Evolutionary conservation across 2,888 invertebrate genomes (phyloP), one percentile per base, ranked within the genome.

Genomic region (Sinodicranocentrus sp.): DNA sequence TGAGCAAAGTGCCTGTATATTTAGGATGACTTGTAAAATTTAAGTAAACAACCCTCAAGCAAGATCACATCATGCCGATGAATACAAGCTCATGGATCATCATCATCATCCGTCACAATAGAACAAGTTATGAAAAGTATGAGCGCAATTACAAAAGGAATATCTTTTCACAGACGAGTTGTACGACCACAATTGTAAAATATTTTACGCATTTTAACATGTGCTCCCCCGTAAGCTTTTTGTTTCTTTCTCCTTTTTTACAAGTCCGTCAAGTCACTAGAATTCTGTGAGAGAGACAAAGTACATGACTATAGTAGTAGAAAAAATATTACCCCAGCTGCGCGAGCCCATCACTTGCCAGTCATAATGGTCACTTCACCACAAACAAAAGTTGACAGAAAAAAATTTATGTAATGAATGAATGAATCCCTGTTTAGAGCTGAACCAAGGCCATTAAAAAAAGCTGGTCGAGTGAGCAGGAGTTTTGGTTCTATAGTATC

Each of bases 321-420:
- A 63, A 48, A 10, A 70, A 70, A 70, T 33, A 39, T 26, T 65
- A 25, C 13, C 52, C 57, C 57, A 26, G 43, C 33, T 59, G 21
- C 13, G 23, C 21, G 57, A 28, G 75, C 65, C 68, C 59, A 68
- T 54, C 39, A 63, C 23, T 71, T 48, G 43, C 2, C 23, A 15
- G n/a, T 67, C 17, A 26, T 39, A 70, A 70, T 70, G 70, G 52
- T 52, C 70, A 70, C 23, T 70, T 70, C 61, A 79, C 23, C 71
- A 71, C 79, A 71, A 44, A 70, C 52, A 59, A 71, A 71, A 70
- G 70, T 61, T 70, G 70, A 71, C 70, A 52, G 43, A 17, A 65
- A 57, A n/a, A 77, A 77, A 61, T 79, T 79, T 79, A 79, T 71
- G 65, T 63, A 68, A 78, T 68, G 70, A 68, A 77, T 68, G 77